A percentile compares a stretch with the other conserved stretches of the same genome.
Conservation (phyloP, 2,797 vertebrate species). For the Rhabdophis nuchalis region DNA sequence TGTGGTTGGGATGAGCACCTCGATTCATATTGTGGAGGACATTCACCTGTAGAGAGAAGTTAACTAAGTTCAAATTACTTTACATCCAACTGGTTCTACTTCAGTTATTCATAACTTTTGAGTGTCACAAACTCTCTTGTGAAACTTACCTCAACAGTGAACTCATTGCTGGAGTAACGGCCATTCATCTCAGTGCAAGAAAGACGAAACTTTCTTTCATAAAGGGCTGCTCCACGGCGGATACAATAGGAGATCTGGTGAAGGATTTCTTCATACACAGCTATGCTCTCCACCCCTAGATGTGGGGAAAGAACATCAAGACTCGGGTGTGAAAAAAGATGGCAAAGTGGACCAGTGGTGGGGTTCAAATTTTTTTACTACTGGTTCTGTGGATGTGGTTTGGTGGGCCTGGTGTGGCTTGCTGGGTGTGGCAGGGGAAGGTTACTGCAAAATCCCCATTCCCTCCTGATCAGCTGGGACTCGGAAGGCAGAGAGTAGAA, state of each 20-base stretch:
- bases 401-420: no score
- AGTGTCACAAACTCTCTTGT: rapidly evolving
- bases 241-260: slow-evolving; percentile 89
- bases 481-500: no score
- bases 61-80: neutral
- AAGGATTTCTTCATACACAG: slow-evolving; percentile 92
- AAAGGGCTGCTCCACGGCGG: slow-evolving; percentile 84
- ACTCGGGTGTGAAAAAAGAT: neutral
- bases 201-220: slow-evolving; percentile 90
- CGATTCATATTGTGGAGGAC: slow-evolving; percentile 77
- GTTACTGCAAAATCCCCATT: no score
- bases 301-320: neutral
- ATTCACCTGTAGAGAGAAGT: slow-evolving; percentile 67
- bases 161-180: slow-evolving; percentile 95
- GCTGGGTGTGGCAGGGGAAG: no score
- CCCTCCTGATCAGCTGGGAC: no score
- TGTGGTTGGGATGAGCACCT: slow-evolving; percentile 87
- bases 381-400: no score
- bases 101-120: neutral
- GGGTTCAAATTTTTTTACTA: no score
- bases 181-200: slow-evolving; percentile 99
- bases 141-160: slow-evolving; percentile 87
- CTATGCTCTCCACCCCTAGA: slow-evolving; percentile 93
- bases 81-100: neutral
- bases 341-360: no score